Evolutionary conservation across 30 jellyfish, hydroid and myxozoan species (phyloP).

Genomic region (Hydractinia symbiolongicarpus): DNA sequence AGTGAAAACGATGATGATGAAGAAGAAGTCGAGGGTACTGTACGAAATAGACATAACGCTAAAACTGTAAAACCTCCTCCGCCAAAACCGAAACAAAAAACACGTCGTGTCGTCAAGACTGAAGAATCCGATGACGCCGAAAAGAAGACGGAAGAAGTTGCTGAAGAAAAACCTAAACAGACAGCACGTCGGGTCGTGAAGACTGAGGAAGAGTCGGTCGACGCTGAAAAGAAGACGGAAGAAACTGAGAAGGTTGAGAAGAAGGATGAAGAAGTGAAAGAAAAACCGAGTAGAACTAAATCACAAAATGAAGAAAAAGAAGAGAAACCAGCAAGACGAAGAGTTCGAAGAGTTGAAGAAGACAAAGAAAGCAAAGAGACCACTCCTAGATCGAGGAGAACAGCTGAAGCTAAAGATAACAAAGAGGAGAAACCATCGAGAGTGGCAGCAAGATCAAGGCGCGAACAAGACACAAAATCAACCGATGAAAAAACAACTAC

Average conservation of each 20-base stretch:
- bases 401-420: conserved; percentile 2
- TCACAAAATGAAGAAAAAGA: too few relatives aligned
- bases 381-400: background rate
- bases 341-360: too few relatives aligned
- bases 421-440: conserved; percentile 14
- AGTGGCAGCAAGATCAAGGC: background rate
- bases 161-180: background rate
- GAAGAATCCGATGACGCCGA: conserved; percentile 8
- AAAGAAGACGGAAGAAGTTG: background rate
- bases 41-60: conserved; percentile 50
- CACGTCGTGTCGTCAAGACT: conserved; percentile 13
- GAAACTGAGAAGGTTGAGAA: background rate
- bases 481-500: background rate
- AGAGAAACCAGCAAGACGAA: too few relatives aligned
- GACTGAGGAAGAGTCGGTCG: background rate
- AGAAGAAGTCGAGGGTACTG: conserved; percentile 64
- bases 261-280: background rate
- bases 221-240: background rate
- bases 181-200: background rate
- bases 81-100: conserved; percentile 27
- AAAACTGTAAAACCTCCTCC: conserved; percentile 19
- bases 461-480: background rate
- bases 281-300: background rate
- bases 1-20: conserved; percentile 44
- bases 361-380: background rate